Conservation (phyloP, 2,797 vertebrate genomes). For the Garrulus glandarius region DNA sequence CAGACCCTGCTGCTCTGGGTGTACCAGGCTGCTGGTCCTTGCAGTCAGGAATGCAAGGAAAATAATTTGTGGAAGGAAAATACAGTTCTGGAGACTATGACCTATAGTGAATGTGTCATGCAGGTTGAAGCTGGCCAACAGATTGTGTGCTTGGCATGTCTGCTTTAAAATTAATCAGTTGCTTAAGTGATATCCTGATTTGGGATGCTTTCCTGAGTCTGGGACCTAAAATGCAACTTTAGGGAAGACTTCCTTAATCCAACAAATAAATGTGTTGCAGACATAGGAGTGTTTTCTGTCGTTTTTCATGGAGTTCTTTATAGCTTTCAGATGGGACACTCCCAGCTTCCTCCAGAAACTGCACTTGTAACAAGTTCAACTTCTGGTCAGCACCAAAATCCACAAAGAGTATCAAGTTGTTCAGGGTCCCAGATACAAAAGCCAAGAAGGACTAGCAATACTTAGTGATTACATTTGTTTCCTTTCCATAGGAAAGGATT, state of each 20-base stretch:
- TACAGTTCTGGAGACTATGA: background rate
- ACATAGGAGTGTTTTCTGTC: background rate
- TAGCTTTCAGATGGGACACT: slow-evolving; percentile 54
- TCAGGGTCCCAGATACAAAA: background rate
- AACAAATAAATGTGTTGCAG: slow-evolving; percentile 50
- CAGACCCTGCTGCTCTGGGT: background rate
- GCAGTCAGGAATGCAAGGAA: background rate
- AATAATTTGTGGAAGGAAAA: background rate
- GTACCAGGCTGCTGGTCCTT: background rate
- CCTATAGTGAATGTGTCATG: background rate
- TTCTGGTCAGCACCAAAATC: slow-evolving; percentile 16
- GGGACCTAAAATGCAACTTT: background rate
- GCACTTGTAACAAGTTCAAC: slow-evolving; percentile 36
- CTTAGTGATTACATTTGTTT: background rate
- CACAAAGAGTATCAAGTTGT: background rate
- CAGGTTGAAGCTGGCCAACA: background rate
- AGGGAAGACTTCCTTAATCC: background rate
- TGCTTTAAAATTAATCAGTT: background rate
- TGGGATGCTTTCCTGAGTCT: background rate
- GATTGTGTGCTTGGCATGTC: background rate
- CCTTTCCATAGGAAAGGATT: slow-evolving; percentile 1
- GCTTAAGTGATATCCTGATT: background rate
- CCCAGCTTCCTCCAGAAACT: slow-evolving; percentile 45
- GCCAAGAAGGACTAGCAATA: background rate
- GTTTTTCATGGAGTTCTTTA: slow-evolving; percentile 27